phyloP scores from a whole-genome alignment of 2,888 invertebrate genomes.

The Trachelus troglodyta region DNA sequence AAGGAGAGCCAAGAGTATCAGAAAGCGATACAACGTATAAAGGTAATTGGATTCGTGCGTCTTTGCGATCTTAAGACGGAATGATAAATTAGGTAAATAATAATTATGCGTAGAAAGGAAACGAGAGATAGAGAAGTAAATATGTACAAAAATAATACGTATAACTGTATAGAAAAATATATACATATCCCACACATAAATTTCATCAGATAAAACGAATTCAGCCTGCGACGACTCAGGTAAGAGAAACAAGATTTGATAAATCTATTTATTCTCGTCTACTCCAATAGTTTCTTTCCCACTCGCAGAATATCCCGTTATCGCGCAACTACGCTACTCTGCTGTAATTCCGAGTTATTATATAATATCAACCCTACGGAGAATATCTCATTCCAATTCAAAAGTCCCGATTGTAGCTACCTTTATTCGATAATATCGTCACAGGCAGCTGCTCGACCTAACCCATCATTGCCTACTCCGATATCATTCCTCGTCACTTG shows the following conservation, averaged over 20 bases:
- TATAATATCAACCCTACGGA: neutral
- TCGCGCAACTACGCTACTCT: neutral
- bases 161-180: neutral
- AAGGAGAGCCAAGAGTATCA: neutral
- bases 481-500: neutral
- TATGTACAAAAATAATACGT: neutral
- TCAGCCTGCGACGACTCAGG: neutral
- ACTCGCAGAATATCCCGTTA: neutral
- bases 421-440: neutral
- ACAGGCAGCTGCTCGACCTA: neutral
- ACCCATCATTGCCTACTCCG: neutral
- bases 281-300: neutral
- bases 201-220: neutral
- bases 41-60: neutral
- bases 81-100: neutral
- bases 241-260: neutral
- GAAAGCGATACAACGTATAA: neutral
- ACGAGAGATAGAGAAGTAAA: neutral
- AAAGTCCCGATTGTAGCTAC: neutral
- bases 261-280: neutral
- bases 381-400: neutral
- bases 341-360: neutral
- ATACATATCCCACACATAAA: neutral
- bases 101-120: neutral
- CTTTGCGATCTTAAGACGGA: neutral